phyloP scores from a whole-genome alignment of 2,797 vertebrate species.

The Thripadectes ignobilis region DNA sequence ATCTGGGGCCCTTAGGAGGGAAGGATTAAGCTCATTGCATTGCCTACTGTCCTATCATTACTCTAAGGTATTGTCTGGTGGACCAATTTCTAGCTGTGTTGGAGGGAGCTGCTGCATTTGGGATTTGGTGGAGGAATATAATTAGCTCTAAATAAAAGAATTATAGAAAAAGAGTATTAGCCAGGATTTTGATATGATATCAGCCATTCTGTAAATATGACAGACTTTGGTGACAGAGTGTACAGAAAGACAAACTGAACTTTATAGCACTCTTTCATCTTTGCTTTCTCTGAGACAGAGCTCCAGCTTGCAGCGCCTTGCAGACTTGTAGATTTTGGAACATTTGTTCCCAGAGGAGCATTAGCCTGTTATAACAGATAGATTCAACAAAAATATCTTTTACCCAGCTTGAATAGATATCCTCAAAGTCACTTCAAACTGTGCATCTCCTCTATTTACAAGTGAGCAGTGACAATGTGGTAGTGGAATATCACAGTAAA shows the following conservation, averaged over 20 bases:
- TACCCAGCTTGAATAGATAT: constrained; percentile 28
- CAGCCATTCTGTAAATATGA: neutral
- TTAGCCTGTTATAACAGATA: constrained; percentile 22
- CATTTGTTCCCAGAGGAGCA: constrained; percentile 36
- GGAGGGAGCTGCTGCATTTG: neutral
- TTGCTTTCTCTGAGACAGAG: neutral
- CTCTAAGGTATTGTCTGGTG: constrained; percentile 1
- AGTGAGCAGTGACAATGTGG: constrained; percentile 2
- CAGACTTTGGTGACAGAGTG: neutral
- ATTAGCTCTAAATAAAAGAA: neutral
- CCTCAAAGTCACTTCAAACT: constrained; percentile 42
- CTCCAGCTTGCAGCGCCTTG: neutral
- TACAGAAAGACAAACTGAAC: neutral
- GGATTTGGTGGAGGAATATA: neutral
- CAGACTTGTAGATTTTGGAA: constrained; percentile 46
- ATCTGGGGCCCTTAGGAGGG: constrained; percentile 13
- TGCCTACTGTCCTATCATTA: constrained; percentile 10
- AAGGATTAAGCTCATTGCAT: constrained; percentile 28
- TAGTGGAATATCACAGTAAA: neutral
- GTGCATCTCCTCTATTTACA: neutral
- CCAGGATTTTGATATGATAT: neutral
- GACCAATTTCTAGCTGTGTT: neutral
- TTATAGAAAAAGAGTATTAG: neutral
- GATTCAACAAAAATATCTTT: constrained; percentile 32
- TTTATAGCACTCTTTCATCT: constrained; percentile 1